Evolutionary conservation across 2,797 vertebrate genomes (phyloP).

Genomic region (Buceros bicornis): DNA sequence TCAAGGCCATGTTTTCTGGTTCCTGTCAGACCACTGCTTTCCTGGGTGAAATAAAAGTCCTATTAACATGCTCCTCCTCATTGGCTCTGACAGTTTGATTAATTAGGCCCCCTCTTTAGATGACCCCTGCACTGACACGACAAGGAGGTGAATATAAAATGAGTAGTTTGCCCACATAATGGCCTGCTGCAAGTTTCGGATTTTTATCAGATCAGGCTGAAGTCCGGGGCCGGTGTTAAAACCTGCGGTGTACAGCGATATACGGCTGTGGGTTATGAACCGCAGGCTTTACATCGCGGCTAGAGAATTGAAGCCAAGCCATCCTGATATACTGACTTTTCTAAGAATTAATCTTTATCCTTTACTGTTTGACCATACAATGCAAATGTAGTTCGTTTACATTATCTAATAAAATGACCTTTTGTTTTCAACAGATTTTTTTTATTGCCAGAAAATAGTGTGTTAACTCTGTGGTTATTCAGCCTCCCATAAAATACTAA

Average conservation of each 20-base stretch:
- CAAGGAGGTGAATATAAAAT: slow-evolving; percentile 91
- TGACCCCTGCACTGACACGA: slow-evolving; percentile 88
- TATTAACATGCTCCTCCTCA: slow-evolving; percentile 96
- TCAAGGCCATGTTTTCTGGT: slow-evolving; percentile 81
- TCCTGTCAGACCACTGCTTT: slow-evolving; percentile 87
- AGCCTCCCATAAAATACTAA: slow-evolving; percentile 60
- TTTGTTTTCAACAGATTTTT: slow-evolving; percentile 67
- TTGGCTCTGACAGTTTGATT: slow-evolving; percentile 95
- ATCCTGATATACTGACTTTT: background rate
- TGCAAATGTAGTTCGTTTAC: slow-evolving; percentile 55
- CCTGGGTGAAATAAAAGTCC: slow-evolving; percentile 93
- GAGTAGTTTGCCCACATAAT: slow-evolving; percentile 84
- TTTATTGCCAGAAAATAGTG: slow-evolving; percentile 56
- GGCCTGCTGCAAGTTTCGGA: slow-evolving; percentile 79
- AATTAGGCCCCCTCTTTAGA: slow-evolving; percentile 90
- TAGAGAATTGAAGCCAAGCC: slow-evolving; percentile 29
- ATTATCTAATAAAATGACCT: slow-evolving; percentile 66
- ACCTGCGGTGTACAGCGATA: background rate
- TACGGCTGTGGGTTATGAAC: slow-evolving; percentile 15
- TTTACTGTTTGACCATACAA: background rate
- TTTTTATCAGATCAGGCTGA: slow-evolving; percentile 73
- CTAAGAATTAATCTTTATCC: slow-evolving; percentile 18
- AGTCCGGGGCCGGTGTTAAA: slow-evolving; percentile 57
- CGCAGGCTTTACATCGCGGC: background rate
- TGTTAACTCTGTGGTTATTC: slow-evolving; percentile 58